Evolutionary conservation across 2,888 invertebrate species (phyloP).

Genomic region (Hirtodrosophila duncani): DNA sequence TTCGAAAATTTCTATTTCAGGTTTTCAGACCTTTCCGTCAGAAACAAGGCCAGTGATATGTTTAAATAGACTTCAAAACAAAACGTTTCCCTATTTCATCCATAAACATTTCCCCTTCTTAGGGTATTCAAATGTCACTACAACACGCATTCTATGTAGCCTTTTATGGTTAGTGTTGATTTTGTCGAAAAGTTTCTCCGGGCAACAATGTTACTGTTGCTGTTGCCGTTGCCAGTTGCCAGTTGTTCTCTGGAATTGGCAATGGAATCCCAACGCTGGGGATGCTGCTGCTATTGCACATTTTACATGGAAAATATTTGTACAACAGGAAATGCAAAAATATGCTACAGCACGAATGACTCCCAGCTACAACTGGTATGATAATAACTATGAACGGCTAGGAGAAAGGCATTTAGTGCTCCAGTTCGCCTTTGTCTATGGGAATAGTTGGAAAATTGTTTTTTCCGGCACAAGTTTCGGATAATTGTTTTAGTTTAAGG

Average conservation of each 20-base stretch:
- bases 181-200: neutral
- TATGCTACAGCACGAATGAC: neutral
- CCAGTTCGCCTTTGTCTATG: conserved; percentile 8
- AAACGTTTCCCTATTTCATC: too few species aligned
- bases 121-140: too few species aligned
- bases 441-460: conserved; percentile 56
- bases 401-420: conserved; percentile 18
- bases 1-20: too few species aligned
- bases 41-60: too few species aligned
- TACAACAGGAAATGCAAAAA: conserved; percentile 43
- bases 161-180: too few species aligned
- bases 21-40: too few species aligned
- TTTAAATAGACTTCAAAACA: too few species aligned
- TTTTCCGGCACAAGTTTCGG: conserved; percentile 43
- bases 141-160: too few species aligned
- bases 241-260: too few species aligned
- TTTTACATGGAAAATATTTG: conserved; percentile 67
- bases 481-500: conserved; percentile 44
- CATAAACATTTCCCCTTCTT: too few species aligned
- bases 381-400: conserved; percentile 26
- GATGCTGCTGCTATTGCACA: too few species aligned
- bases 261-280: conserved; percentile 35
- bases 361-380: conserved; percentile 4
- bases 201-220: conserved; percentile 14
- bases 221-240: conserved; percentile 3